Base-by-base conservation (phyloP, 2,113 vertebrate genomes). In the Hyaena hyaena region DNA sequence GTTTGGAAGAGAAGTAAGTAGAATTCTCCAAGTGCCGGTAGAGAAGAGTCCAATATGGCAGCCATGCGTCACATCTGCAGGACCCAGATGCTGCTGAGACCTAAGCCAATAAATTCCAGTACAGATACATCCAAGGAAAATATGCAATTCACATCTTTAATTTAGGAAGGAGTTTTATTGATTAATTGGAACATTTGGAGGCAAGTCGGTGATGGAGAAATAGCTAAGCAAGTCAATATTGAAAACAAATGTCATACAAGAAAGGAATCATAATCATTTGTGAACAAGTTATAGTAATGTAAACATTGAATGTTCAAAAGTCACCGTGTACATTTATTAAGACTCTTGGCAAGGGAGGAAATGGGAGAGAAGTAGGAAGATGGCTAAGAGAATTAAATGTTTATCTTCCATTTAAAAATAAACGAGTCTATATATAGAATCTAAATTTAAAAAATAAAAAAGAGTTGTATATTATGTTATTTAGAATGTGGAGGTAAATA, bases 41-140 rank as follows among this genome's bases (percentile, higher is more conserved):
- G 55, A 58, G n/a, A 43, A 17, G 48, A 35, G 24, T 19, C 61
- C 23, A 21, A 4, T 5, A 4, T 43, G 24, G 28, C 4, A 15
- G 11, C 23, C 9, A 1, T 17, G 7, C 23, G 5, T 61, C 31
- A 77, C 1, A 3, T 31, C 74, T 50, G 4, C 39, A 68, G 61
- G 5, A 21, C 5, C 2, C 8, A 10, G 43, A 19, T 11, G 8
- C 33, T 1, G 0, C 11, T 12, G 31, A 76, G 31, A 58, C 65
- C 74, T 43, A 66, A 33, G 17, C 24, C 14, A 23, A 26, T 35
- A 48, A 33, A 28, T 10, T 53, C 58, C 26, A 45, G 35, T 21
- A 12, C 12, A 33, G 55, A 77, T 3, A 6, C 10, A 19, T 23
- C 26, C 33, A 66, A 90, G 61, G 50, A 66, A 79, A 83, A 80